Percentiles rank a stretch among this genome's conserved stretches.
Conservation (phyloP, 2,797 vertebrate species). For the Molossus molossus region DNA sequence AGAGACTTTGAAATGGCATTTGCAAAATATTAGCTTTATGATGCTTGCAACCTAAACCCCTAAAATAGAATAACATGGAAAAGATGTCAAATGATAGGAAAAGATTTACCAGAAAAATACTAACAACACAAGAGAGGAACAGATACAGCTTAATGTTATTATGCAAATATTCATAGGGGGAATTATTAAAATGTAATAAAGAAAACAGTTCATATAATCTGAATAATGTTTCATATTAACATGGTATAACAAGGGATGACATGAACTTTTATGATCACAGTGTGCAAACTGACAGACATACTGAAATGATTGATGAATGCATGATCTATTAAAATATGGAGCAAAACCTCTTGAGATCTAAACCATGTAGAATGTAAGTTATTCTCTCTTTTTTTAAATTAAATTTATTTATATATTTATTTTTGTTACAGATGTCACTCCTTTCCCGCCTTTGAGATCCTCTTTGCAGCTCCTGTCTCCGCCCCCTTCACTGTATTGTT, state of each 20-base stretch:
- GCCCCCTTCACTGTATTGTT: too few relatives aligned
- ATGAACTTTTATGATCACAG: background rate
- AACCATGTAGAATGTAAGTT: background rate
- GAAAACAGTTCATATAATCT: background rate
- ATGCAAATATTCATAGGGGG: background rate
- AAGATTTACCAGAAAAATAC: background rate
- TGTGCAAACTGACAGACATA: background rate
- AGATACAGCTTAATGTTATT: background rate
- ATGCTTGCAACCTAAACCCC: background rate
- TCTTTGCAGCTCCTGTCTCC: too few relatives aligned
- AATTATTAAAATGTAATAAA: background rate
- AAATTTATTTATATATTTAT: too few relatives aligned
- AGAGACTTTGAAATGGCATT: background rate
- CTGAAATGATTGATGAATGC: background rate
- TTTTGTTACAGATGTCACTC: too few relatives aligned
- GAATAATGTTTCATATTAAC: constrained; percentile 15
- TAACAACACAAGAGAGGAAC: background rate
- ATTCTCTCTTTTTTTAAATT: background rate
- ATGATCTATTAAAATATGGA: background rate
- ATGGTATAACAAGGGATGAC: background rate
- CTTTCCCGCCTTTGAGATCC: too few relatives aligned
- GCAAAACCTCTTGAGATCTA: background rate
- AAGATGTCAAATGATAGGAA: background rate
- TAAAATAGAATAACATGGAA: background rate
- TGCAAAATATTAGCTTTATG: background rate